phyloP scores from a whole-genome alignment of 2,888 invertebrate genomes.

The Helicoverpa assulta region DNA sequence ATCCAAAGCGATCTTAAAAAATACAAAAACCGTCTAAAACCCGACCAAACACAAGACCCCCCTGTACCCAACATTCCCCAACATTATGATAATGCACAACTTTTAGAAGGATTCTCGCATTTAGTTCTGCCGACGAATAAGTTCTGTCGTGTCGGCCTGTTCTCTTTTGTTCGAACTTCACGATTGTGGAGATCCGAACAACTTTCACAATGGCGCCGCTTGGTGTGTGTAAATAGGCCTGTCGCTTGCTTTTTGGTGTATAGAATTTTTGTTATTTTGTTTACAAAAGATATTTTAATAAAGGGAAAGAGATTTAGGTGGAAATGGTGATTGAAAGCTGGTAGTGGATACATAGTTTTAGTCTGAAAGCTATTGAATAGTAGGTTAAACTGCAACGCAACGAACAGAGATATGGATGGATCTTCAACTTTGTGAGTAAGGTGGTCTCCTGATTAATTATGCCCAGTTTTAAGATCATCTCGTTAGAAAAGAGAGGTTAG shows the following conservation, averaged over 20 bases:
- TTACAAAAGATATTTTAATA: neutral
- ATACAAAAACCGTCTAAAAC: neutral
- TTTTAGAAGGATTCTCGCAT: slow-evolving; percentile 74
- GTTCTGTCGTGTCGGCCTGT: slow-evolving; percentile 58
- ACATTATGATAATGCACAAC: slow-evolving; percentile 78
- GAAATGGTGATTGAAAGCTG: no score
- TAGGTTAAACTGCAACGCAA: no score
- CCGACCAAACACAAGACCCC: slow-evolving; percentile 20
- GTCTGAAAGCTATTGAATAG: no score
- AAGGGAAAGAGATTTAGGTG: no score
- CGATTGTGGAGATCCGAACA: slow-evolving; percentile 65
- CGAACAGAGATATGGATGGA: no score
- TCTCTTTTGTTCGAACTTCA: slow-evolving; percentile 73
- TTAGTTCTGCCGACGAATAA: slow-evolving; percentile 67
- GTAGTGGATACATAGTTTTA: no score
- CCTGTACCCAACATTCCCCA: slow-evolving; percentile 64
- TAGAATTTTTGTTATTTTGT: slow-evolving; percentile 39
- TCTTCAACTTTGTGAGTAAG: no score
- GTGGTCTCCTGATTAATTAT: no score
- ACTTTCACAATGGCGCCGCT: slow-evolving; percentile 60
- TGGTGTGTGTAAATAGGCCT: slow-evolving; percentile 61
- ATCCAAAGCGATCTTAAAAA: neutral
- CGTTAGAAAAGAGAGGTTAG: no score
- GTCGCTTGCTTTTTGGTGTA: slow-evolving; percentile 29
- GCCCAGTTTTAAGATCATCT: no score